Evolutionary conservation across 2,113 vertebrate genomes (phyloP), one percentile per base, ranked within the genome.

Genomic region (Indri indri): DNA sequence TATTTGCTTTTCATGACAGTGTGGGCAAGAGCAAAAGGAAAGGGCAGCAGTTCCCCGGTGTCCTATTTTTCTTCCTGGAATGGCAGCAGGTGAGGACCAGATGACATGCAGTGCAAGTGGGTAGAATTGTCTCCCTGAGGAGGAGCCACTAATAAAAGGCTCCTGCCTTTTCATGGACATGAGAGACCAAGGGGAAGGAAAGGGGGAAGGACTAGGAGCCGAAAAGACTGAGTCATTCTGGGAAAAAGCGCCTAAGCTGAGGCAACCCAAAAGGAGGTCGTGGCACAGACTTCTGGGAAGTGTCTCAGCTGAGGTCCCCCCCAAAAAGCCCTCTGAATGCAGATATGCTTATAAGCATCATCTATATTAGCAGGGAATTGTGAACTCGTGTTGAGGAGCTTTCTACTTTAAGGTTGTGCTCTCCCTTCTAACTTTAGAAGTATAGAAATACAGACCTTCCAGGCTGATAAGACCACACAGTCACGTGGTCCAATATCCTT

Each of bases 281-380:
- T 6, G 0, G 47, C 2, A 30, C 27, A 59, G 52, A n/a, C 54
- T 12, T 52, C 65, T 37, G 6, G 16, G 63, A 30, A 71, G 27
- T 0, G 25, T 42, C 59, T 81, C 13, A 2, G 13, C 2, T 6
- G 34, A 63, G n/a, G 9, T 76, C 11, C 30, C 16, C 0, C 5
- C 42, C 23, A 40, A 57, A 50, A 22, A 65, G 34, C 8, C 16
- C 23, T 68, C n/a, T 68, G 59, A n/a, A 32, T 82, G 47, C 4
- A 8, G 16, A 7, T 30, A 8, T 57, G 37, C 12, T 20, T 37
- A 47, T 30, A 4, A 63, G 2, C 63, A 32, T 63, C 25, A 74
- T 52, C 25, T 79, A 5, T 13, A 37, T 73, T 70, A 54, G 70
- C 57, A 87, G 76, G 63, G 42, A 88, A 54, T 40, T 10, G 34